Evolutionary conservation across 1,140 invertebrate species (phyloP), one percentile per base, ranked within the genome.

Genomic region (Eupristina koningsbergeri): DNA sequence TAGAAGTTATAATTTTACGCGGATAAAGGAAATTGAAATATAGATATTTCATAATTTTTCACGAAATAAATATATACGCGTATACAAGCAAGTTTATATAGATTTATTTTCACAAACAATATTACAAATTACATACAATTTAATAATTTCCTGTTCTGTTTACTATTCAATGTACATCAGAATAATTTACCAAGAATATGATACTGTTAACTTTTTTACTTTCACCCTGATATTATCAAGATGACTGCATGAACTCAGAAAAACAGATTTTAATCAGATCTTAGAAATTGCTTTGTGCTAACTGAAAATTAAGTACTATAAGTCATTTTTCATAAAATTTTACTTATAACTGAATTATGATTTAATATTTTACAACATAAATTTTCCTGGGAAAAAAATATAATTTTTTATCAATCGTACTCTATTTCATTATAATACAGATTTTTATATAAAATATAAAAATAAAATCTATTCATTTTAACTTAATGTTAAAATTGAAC

Each of bases 201-300:
- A 71, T 41, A 41, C 67, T 41, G 67, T 71, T 36, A n/a, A 71
- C 67, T 41, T 71, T 71, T 71, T 71, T 71, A 71, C 67, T 71
- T 71, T 71, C 67, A 71, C 67, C 41, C 36, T n/a, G 67, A 71
- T 71, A 41, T 71, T 41, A 71, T 71, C 67, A 71, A 71, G 67
- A 71, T 36, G 36, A 71, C 67, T 71, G 67, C 36, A 41, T n/a
- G 67, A 36, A 39, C 34, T 69, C 67, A 17, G 17, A 69, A 36
- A 71, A 71, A 71, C 22, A 71, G 67, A 71, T 71, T 71, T 41
- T 22, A 71, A 71, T 71, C 67, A 41, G 22, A 71, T 36, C 8
- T 71, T 71, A 71, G 67, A 71, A 41, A 71, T 41, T 71, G 7
- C n/a, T 71, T 15, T n/a, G 22, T 34, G 67, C 67, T 69, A 39